phyloP scores from a whole-genome alignment of 2,888 invertebrate genomes.

The Glyphotaelius pellucidus region DNA sequence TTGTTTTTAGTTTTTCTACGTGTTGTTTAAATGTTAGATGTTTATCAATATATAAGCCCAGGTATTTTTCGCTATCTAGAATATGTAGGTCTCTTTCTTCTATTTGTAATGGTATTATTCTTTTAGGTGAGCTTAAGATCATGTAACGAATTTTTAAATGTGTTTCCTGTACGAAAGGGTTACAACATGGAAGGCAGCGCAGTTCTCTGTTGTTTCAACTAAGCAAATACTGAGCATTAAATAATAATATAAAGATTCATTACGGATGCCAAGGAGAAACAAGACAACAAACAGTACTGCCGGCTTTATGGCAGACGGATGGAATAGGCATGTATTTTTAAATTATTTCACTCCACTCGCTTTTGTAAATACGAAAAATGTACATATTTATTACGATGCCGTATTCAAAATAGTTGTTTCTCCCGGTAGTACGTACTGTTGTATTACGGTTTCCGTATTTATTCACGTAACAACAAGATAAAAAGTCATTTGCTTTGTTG shows the following conservation, averaged over 20 bases:
- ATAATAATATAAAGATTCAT: conserved; percentile 65
- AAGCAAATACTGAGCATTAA: conserved; percentile 61
- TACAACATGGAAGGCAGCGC: background rate
- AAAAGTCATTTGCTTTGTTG: background rate
- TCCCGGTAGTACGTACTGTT: background rate
- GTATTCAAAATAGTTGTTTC: background rate
- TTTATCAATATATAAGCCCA: no score
- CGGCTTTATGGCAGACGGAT: conserved; percentile 3
- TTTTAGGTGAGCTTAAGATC: no score
- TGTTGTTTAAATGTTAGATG: no score
- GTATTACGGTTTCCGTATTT: background rate
- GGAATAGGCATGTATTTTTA: background rate
- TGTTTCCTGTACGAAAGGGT: no score
- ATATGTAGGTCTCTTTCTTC: no score
- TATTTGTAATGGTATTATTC: no score
- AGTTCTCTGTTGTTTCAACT: conserved; percentile 61
- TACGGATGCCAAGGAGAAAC: conserved; percentile 55
- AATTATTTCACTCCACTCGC: background rate
- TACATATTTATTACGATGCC: background rate
- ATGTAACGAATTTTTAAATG: no score
- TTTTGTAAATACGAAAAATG: conserved; percentile 12
- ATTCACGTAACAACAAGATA: background rate
- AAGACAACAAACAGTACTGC: conserved; percentile 39
- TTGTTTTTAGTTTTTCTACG: no score
- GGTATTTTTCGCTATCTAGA: no score